Evolutionary conservation across 2,888 invertebrate genomes (phyloP).

Genomic region (Iselma pallidipennis): DNA sequence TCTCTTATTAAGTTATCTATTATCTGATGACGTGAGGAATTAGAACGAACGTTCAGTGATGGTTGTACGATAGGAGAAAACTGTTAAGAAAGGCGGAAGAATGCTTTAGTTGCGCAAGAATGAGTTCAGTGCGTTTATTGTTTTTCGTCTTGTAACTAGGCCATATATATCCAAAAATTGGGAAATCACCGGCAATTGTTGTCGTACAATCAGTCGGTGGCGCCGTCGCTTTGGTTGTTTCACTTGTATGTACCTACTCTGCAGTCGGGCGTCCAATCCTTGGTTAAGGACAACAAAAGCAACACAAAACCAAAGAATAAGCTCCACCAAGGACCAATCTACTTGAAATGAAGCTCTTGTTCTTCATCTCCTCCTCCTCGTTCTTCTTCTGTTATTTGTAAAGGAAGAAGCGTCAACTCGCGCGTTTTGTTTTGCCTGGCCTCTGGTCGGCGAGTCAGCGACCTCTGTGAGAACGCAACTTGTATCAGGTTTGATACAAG

Average conservation of each 20-base stretch:
- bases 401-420: slow-evolving; percentile 48
- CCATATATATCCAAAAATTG: slow-evolving; percentile 38
- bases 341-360: neutral
- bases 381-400: slow-evolving; percentile 2
- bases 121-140: slow-evolving; percentile 30
- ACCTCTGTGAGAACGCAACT: slow-evolving; percentile 56
- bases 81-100: slow-evolving; percentile 36
- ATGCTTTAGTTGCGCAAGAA: slow-evolving; percentile 32
- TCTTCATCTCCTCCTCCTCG: neutral
- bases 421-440: slow-evolving; percentile 55
- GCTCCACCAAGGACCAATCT: neutral
- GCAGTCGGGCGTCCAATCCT: neutral
- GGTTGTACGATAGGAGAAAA: slow-evolving; percentile 11
- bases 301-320: neutral
- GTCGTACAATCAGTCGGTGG: neutral
- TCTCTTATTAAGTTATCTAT: slow-evolving; percentile 7
- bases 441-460: slow-evolving; percentile 56
- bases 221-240: neutral
- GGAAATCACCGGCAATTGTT: slow-evolving; percentile 25
- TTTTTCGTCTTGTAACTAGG: slow-evolving; percentile 26
- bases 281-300: neutral
- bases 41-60: slow-evolving; percentile 20
- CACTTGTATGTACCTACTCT: neutral
- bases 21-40: slow-evolving; percentile 19
- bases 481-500: slow-evolving; percentile 34